These are phyloP conservation scores for Apotomis betuletana DNA, from an alignment of 2,888 invertebrate species.

Conservation along the genomic window DNA sequence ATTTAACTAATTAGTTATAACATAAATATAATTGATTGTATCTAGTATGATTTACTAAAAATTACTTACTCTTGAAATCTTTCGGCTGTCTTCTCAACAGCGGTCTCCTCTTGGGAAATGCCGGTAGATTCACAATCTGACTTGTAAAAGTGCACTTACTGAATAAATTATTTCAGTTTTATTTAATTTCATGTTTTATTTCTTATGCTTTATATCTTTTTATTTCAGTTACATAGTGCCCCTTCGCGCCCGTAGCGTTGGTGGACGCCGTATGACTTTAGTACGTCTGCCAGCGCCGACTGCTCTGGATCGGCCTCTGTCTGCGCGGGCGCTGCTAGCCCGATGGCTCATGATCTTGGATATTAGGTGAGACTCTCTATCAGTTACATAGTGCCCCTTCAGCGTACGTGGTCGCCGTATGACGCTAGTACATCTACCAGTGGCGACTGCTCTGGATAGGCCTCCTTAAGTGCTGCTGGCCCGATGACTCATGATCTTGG, in stretches of 20 bases:
- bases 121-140: too few species aligned
- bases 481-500: conserved; percentile 65
- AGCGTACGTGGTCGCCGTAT: conserved; percentile 66
- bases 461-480: background rate
- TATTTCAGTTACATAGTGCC: conserved; percentile 74
- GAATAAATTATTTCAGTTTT: too few species aligned
- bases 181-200: too few species aligned
- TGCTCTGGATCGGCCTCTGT: conserved; percentile 62
- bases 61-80: too few species aligned
- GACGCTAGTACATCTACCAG: conserved; percentile 71
- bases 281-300: conserved; percentile 71
- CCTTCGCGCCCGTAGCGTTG: conserved; percentile 62
- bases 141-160: too few species aligned
- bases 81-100: too few species aligned
- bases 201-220: too few species aligned
- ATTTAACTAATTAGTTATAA: too few species aligned
- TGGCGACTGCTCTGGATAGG: conserved; percentile 53
- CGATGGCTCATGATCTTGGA: conserved; percentile 79
- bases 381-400: conserved; percentile 74
- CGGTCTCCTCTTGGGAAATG: too few species aligned
- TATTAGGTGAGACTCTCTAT: conserved; percentile 62
- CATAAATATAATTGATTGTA: too few species aligned
- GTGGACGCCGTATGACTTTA: conserved; percentile 68
- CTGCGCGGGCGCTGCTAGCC: conserved; percentile 69
- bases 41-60: too few species aligned